Evolutionary conservation across 2,888 invertebrate genomes (phyloP).

Genomic region (Eristalis tenax): DNA sequence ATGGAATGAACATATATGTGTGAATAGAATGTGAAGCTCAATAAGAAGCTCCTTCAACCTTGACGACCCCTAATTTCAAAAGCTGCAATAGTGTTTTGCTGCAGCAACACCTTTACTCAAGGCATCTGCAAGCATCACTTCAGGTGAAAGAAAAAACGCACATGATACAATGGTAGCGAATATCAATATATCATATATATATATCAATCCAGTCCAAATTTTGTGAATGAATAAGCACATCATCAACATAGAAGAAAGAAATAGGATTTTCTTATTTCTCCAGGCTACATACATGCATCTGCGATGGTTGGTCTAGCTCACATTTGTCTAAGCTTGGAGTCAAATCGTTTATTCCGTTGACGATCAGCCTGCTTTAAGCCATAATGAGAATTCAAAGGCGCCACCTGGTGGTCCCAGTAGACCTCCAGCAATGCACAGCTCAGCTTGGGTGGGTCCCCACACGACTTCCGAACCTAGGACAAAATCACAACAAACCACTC

Average conservation of each 20-base stretch:
- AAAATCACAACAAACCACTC: too few species aligned
- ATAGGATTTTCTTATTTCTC: background rate
- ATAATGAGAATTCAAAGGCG: too few species aligned
- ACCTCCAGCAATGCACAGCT: too few species aligned
- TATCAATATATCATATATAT: background rate
- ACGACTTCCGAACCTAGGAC: too few species aligned
- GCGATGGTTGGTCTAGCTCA: constrained; percentile 1
- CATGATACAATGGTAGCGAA: background rate
- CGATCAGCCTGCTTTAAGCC: too few species aligned
- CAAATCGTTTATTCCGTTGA: too few species aligned
- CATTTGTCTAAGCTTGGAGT: constrained; percentile 6
- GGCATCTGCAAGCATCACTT: background rate
- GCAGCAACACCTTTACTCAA: background rate
- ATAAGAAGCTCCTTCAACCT: background rate
- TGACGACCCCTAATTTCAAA: background rate
- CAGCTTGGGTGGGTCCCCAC: too few species aligned
- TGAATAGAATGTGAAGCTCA: background rate
- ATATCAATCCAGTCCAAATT: background rate
- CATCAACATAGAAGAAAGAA: background rate
- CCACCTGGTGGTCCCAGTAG: too few species aligned
- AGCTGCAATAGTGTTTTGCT: background rate
- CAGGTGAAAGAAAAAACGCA: background rate
- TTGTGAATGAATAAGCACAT: background rate
- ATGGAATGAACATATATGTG: too few species aligned
- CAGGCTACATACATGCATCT: constrained; percentile 30